Percentiles rank a stretch among this genome's conserved stretches.
phyloP scores from a whole-genome alignment of 2,113 vertebrate genomes.

The Dipodomys ordii region DNA sequence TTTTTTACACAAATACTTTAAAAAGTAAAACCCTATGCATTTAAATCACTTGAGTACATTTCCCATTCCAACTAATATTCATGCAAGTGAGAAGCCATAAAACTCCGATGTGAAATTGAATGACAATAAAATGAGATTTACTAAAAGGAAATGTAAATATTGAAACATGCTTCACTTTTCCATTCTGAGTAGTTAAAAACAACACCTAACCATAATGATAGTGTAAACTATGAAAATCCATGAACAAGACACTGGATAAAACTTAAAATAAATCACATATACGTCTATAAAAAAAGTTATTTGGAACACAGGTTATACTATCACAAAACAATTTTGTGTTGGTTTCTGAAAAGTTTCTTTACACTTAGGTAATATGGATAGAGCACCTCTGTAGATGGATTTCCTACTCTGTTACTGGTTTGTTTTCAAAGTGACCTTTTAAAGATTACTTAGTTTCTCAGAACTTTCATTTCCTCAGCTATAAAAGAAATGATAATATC shows the following conservation, averaged over 20 bases:
- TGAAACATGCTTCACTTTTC: conserved; percentile 68
- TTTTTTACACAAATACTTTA: conserved; percentile 11
- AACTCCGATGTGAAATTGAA: conserved; percentile 70
- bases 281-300: background rate
- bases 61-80: conserved; percentile 74
- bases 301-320: background rate
- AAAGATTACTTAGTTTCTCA: conserved; percentile 44
- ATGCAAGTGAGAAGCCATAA: conserved; percentile 74
- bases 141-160: conserved; percentile 74
- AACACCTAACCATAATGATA: conserved; percentile 65
- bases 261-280: conserved; percentile 61
- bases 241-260: conserved; percentile 54
- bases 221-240: conserved; percentile 66
- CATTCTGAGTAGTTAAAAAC: conserved; percentile 66
- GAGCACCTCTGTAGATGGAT: background rate
- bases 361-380: background rate
- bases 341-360: background rate
- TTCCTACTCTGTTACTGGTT: background rate
- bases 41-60: conserved; percentile 66
- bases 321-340: background rate
- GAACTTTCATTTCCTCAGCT: conserved; percentile 22
- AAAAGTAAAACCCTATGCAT: conserved; percentile 22
- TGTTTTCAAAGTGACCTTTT: background rate
- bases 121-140: conserved; percentile 76
- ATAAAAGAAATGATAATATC: background rate